phyloP scores from a whole-genome alignment of 2,888 invertebrate species.

The Yponomeuta evonymella region DNA sequence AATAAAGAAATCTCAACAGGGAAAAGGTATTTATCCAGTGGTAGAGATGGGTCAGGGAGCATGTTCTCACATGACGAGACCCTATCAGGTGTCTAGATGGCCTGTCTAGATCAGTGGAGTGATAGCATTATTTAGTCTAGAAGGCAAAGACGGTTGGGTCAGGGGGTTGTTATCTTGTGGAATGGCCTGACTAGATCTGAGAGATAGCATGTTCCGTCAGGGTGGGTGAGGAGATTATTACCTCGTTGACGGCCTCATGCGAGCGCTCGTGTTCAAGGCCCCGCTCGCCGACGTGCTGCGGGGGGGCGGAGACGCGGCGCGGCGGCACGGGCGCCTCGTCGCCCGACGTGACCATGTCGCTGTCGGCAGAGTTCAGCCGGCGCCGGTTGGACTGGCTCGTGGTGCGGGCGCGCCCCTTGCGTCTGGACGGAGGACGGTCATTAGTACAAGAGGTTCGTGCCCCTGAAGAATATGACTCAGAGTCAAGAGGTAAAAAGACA shows the following conservation, averaged over 20 bases:
- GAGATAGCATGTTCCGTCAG: not conserved
- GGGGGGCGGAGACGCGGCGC: constrained; percentile 34
- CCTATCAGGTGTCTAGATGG: too few relatives aligned
- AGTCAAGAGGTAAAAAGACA: too few relatives aligned
- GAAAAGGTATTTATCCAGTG: too few relatives aligned
- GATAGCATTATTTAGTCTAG: too few relatives aligned
- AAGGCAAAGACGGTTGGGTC: too few relatives aligned
- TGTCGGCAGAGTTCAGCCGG: constrained; percentile 85
- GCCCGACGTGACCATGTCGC: constrained; percentile 83
- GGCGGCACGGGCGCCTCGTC: constrained; percentile 82
- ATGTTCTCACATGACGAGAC: too few relatives aligned
- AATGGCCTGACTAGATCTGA: too few relatives aligned
- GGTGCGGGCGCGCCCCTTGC: constrained; percentile 81
- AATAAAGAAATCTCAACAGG: too few relatives aligned
- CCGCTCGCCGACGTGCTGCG: constrained; percentile 28
- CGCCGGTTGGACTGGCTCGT: constrained; percentile 79
- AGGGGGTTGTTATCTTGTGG: too few relatives aligned
- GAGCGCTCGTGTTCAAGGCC: constrained; percentile 18
- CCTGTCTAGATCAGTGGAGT: too few relatives aligned
- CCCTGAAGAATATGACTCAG: too few relatives aligned
- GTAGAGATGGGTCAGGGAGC: too few relatives aligned
- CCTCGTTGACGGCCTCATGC: constrained; percentile 24
- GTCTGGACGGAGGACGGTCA: constrained; percentile 39
- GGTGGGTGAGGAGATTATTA: constrained; percentile 6
- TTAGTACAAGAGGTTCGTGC: not conserved